phyloP scores from a whole-genome alignment of 2,113 vertebrate species.

The Numenius arquata region DNA sequence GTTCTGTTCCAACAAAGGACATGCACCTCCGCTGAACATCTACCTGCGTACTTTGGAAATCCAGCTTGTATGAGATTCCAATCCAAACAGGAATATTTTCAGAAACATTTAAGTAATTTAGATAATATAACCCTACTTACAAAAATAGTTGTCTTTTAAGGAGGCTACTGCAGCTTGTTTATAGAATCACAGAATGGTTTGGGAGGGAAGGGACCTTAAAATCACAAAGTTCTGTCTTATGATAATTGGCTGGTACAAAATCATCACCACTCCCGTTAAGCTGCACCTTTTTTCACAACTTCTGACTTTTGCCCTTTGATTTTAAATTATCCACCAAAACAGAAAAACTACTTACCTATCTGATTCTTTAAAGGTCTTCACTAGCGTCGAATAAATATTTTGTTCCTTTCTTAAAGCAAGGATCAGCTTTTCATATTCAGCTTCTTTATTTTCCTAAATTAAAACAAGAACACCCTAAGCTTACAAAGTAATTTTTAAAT shows the following conservation, averaged over 20 bases:
- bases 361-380: conserved; percentile 85
- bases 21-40: background rate
- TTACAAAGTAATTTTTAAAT: background rate
- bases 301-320: background rate
- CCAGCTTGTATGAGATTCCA: background rate
- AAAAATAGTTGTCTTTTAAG: background rate
- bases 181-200: background rate
- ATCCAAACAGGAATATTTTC: background rate
- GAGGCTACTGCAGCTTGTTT: background rate
- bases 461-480: conserved; percentile 3
- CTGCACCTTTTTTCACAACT: background rate
- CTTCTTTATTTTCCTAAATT: conserved; percentile 70
- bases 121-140: background rate
- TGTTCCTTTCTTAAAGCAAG: conserved; percentile 85
- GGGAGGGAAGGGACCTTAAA: background rate
- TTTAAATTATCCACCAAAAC: background rate
- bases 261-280: background rate
- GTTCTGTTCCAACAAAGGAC: background rate
- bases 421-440: conserved; percentile 82
- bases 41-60: background rate
- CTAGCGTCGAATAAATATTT: conserved; percentile 84
- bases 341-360: conserved; percentile 78
- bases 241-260: background rate
- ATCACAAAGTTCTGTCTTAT: background rate
- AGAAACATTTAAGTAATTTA: background rate